A percentile compares a stretch with the other conserved stretches of the same genome.
Conservation (phyloP, 2,113 vertebrate species). For the Boulengeromyrus knoepffleri region DNA sequence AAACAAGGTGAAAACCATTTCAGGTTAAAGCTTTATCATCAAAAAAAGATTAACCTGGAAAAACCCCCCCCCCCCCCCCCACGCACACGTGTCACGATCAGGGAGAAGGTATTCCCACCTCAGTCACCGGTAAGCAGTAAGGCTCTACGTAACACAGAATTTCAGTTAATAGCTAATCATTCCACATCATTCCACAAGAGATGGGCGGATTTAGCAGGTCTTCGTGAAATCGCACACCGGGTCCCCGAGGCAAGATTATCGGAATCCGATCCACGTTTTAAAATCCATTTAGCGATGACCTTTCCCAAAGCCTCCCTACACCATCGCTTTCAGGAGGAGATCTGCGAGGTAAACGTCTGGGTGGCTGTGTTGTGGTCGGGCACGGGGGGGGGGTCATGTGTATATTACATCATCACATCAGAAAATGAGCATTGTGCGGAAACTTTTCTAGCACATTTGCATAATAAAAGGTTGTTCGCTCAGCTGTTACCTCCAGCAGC, state of each 20-base stretch:
- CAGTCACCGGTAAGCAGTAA: not conserved
- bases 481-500: not conserved
- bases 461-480: not conserved
- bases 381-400: not conserved
- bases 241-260: not conserved
- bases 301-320: not conserved
- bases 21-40: not conserved
- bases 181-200: not conserved
- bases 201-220: not conserved
- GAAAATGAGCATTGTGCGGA: not conserved
- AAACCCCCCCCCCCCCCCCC: not conserved
- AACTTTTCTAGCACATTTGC: not conserved
- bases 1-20: not conserved
- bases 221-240: not conserved
- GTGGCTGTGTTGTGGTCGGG: no score
- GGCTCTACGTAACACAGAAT: not conserved
- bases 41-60: not conserved
- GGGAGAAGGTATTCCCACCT: not conserved
- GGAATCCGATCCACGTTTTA: not conserved
- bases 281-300: not conserved
- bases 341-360: no score
- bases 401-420: not conserved
- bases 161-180: conserved; percentile 13
- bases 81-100: not conserved
- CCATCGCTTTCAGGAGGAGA: not conserved